Evolutionary conservation across 2,113 vertebrate species (phyloP).

Genomic region (Pseudorasbora parva): DNA sequence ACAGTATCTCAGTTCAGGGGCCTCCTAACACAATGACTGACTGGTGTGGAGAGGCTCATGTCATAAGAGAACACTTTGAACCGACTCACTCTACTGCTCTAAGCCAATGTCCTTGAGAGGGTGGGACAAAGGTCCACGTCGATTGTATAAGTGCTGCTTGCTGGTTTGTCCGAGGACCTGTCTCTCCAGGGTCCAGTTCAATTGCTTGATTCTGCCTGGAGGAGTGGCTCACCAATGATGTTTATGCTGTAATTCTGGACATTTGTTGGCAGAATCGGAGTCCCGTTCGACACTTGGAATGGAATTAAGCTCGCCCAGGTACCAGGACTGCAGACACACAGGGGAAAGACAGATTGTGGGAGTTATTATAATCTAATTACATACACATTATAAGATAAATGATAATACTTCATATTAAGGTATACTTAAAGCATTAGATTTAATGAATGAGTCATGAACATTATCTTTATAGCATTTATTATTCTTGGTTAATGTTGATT

Average conservation of each 20-base stretch:
- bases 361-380: background rate
- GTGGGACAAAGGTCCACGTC: constrained; percentile 58
- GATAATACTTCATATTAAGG: no score
- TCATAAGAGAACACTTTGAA: constrained; percentile 85
- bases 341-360: background rate
- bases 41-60: constrained; percentile 80
- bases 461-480: no score
- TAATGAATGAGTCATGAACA: no score
- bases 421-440: no score
- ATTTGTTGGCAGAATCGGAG: constrained; percentile 98
- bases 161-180: constrained; percentile 83
- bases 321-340: constrained; percentile 91
- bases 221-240: constrained; percentile 99
- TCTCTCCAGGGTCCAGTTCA: constrained; percentile 72
- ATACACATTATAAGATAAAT: no score
- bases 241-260: constrained; percentile 99
- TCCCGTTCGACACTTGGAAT: constrained; percentile 99
- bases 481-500: no score
- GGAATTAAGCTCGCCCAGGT: constrained; percentile 99
- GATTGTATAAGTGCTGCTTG: constrained; percentile 74
- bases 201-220: constrained; percentile 98
- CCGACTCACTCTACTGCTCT: constrained; percentile 77
- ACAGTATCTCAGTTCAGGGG: constrained; percentile 94
- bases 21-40: constrained; percentile 90
- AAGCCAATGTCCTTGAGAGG: constrained; percentile 70